phyloP scores from a whole-genome alignment of 2,888 invertebrate species.

The Napeogenes sylphis region DNA sequence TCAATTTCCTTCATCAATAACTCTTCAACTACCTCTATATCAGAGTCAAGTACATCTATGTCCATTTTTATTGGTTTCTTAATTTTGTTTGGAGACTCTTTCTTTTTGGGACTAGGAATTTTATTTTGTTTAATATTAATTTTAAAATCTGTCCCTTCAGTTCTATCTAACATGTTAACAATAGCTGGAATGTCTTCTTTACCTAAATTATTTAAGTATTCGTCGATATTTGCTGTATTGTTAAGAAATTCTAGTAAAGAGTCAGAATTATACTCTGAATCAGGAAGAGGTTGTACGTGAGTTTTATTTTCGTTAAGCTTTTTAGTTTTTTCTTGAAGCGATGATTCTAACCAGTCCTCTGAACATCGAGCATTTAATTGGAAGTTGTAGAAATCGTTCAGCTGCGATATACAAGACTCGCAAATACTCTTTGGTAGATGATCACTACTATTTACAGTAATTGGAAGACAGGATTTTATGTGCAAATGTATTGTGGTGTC shows the following conservation, averaged over 20 bases:
- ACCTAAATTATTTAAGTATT: conserved; percentile 65
- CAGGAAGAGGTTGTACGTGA: conserved; percentile 63
- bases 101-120: conserved; percentile 57
- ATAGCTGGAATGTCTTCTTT: conserved; percentile 71
- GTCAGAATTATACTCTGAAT: conserved; percentile 71
- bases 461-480: conserved; percentile 61
- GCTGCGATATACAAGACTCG: conserved; percentile 56
- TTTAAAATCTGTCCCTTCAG: conserved; percentile 46
- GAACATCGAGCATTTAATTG: conserved; percentile 68
- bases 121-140: conserved; percentile 46
- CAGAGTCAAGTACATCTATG: conserved; percentile 63
- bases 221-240: conserved; percentile 68
- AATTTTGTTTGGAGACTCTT: conserved; percentile 36
- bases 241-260: conserved; percentile 70
- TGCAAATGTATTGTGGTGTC: conserved; percentile 59
- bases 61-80: conserved; percentile 55
- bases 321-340: conserved; percentile 51
- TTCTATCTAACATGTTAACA: conserved; percentile 65
- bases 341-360: conserved; percentile 67
- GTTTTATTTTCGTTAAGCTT: conserved; percentile 55
- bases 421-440: conserved; percentile 63
- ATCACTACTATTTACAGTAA: conserved; percentile 53
- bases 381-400: conserved; percentile 67
- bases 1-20: conserved; percentile 54
- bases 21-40: conserved; percentile 60